phyloP scores from a whole-genome alignment of 1,140 invertebrate species.

The Calosoma granatense region DNA sequence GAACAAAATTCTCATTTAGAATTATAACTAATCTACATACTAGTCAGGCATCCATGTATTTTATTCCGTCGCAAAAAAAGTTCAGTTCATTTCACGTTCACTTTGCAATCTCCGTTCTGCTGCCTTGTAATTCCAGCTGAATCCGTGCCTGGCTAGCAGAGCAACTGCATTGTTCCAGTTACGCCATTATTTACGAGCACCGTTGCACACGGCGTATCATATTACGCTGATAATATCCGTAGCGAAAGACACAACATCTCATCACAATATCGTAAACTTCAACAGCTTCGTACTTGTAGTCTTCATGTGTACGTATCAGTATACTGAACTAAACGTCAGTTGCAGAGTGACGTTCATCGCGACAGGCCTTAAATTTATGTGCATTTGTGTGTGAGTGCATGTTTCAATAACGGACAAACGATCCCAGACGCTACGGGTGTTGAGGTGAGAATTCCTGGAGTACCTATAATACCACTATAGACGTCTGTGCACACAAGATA shows the following conservation, averaged over 20 bases:
- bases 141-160: too few species aligned
- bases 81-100: too few species aligned
- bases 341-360: background rate
- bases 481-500: too few species aligned
- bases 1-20: too few species aligned
- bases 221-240: conserved; percentile 8
- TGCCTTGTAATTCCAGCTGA: too few species aligned
- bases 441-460: background rate
- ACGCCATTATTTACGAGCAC: background rate
- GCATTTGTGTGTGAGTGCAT: background rate
- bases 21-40: too few species aligned
- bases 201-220: background rate
- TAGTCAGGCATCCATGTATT: too few species aligned
- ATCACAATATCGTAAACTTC: background rate
- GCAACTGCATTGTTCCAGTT: too few species aligned
- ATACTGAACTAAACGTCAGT: background rate
- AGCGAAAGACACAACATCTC: background rate
- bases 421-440: background rate
- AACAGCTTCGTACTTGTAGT: background rate
- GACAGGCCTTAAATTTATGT: too few species aligned
- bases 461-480: too few species aligned
- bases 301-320: background rate
- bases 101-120: too few species aligned
- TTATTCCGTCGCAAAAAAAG: too few species aligned
- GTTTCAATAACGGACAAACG: background rate